These are phyloP conservation scores for Hiodon alosoides DNA, from an alignment of 2,113 vertebrate genomes.

Conservation along the genomic window DNA sequence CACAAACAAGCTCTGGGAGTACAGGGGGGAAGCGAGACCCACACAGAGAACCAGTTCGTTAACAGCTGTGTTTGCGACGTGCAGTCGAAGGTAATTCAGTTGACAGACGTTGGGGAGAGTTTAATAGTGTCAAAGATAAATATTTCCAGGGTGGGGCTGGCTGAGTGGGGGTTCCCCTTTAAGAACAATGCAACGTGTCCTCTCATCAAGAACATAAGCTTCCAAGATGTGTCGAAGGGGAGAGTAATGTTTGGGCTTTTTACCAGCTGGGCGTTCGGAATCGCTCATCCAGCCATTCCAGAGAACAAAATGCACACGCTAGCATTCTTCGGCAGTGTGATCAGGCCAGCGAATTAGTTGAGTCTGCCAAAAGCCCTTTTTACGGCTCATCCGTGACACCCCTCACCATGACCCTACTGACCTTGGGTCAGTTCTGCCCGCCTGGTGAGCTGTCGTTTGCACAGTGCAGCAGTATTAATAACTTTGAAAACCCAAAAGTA, in stretches of 20 bases:
- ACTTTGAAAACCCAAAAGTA: no score
- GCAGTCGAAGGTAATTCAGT: no score
- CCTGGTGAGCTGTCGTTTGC: not conserved
- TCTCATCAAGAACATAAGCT: not conserved
- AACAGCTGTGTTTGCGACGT: no score
- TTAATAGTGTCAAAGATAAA: no score
- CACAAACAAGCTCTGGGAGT: no score
- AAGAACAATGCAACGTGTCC: slow-evolving; percentile 3
- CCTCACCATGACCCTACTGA: not conserved
- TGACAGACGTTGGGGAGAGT: no score
- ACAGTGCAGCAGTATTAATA: no score
- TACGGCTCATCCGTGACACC: slow-evolving; percentile 15
- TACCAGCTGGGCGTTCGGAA: slow-evolving; percentile 13
- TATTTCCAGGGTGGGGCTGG: no score
- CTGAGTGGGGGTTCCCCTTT: not conserved
- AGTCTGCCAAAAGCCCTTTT: slow-evolving; percentile 13
- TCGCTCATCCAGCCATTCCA: slow-evolving; percentile 2
- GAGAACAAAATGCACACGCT: not conserved
- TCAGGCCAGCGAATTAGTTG: slow-evolving; percentile 16
- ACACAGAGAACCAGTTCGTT: no score
- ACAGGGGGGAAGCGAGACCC: no score
- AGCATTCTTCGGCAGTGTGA: slow-evolving; percentile 21
- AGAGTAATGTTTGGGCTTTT: slow-evolving; percentile 4
- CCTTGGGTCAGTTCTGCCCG: not conserved
- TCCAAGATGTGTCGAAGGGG: slow-evolving; percentile 9